Conservation (phyloP, 2,113 vertebrate species). For the Rhinoderma darwinii region DNA sequence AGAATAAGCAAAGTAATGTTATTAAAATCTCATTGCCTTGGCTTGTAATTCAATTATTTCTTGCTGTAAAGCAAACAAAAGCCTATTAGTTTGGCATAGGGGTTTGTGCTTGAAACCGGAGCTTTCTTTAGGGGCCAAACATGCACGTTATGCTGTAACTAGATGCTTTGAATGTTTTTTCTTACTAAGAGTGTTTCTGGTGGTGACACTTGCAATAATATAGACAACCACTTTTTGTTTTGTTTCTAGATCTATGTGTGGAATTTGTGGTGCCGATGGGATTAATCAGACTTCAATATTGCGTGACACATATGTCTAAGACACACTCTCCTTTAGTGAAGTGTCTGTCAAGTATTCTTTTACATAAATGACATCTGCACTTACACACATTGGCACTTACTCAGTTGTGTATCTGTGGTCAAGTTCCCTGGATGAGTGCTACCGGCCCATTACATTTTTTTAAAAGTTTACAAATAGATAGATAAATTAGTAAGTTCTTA, state of each 20-base stretch:
- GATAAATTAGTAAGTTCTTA: background rate
- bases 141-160: background rate
- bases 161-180: background rate
- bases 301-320: constrained; percentile 45
- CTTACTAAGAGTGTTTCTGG: background rate
- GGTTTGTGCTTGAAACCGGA: background rate
- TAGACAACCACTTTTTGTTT: background rate
- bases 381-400: constrained; percentile 44
- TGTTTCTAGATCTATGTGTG: background rate
- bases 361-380: constrained; percentile 35
- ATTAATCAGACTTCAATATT: constrained; percentile 36
- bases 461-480: constrained; percentile 2
- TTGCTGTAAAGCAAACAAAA: constrained; percentile 24
- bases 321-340: constrained; percentile 35
- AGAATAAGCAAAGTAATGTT: constrained; percentile 25
- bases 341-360: constrained; percentile 57
- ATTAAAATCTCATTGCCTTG: constrained; percentile 26
- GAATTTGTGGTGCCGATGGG: constrained; percentile 35
- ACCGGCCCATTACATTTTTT: background rate
- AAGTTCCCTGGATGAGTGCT: background rate
- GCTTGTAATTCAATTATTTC: constrained; percentile 10
- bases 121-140: background rate
- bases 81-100: background rate
- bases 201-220: background rate
- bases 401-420: background rate